Percentiles rank a stretch among this genome's conserved stretches.
phyloP scores from a whole-genome alignment of 2,113 vertebrate species.

The Toxotes chatareus region DNA sequence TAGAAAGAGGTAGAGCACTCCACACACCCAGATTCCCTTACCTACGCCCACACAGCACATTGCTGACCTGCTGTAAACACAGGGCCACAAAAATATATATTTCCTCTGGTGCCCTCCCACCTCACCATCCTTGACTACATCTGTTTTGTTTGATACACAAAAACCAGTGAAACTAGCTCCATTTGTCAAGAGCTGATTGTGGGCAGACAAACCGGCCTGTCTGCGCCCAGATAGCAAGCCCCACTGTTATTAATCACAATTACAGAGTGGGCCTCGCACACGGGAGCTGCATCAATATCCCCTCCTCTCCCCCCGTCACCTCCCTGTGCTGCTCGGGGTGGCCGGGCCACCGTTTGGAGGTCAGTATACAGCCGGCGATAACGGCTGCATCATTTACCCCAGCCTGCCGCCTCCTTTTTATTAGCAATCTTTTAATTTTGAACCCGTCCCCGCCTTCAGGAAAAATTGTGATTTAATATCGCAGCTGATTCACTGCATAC shows the following conservation, averaged over 20 bases:
- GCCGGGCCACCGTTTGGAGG: slow-evolving; percentile 86
- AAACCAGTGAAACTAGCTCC: slow-evolving; percentile 92
- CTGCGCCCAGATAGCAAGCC: slow-evolving; percentile 93
- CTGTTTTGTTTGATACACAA: slow-evolving; percentile 97
- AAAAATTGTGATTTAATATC: slow-evolving; percentile 86
- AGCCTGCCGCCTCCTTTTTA: slow-evolving; percentile 82
- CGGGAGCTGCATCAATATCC: slow-evolving; percentile 89
- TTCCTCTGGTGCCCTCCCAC: slow-evolving; percentile 88
- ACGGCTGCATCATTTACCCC: slow-evolving; percentile 82
- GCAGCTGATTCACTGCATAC: slow-evolving; percentile 84
- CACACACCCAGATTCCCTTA: slow-evolving; percentile 44
- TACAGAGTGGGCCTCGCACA: slow-evolving; percentile 90
- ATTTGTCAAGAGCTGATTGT: slow-evolving; percentile 98
- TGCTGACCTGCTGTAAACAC: slow-evolving; percentile 80
- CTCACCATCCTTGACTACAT: slow-evolving; percentile 95
- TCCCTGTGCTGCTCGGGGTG: slow-evolving; percentile 78
- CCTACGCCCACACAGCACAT: slow-evolving; percentile 45
- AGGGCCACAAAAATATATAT: slow-evolving; percentile 89
- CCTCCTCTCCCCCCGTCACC: slow-evolving; percentile 77
- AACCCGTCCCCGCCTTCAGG: slow-evolving; percentile 75
- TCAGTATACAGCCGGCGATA: slow-evolving; percentile 86
- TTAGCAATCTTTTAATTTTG: slow-evolving; percentile 86
- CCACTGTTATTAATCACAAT: slow-evolving; percentile 99
- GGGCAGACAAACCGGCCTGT: slow-evolving; percentile 96
- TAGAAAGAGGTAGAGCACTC: slow-evolving; percentile 8